Evolutionary conservation across 2,888 invertebrate species (phyloP), one percentile per base, ranked within the genome.

Genomic region (Eupithecia inturbata): DNA sequence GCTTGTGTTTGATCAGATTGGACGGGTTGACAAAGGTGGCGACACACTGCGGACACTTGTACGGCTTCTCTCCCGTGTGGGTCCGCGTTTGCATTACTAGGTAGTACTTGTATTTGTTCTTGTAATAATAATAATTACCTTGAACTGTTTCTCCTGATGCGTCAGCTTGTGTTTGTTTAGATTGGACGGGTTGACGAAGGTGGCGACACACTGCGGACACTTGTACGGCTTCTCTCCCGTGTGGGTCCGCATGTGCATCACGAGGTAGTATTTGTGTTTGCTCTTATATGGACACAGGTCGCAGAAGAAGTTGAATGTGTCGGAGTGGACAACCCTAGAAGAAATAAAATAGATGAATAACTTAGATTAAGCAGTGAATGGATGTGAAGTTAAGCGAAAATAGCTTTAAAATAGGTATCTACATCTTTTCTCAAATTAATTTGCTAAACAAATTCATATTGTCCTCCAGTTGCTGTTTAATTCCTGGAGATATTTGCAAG

Each of bases 101-200:
- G 82, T 94, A 94, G 81, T 94, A 93, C 84, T 94, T 94, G 83
- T 94, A 92, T 82, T 94, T 94, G 82, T 92, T 91, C 80, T 92
- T 93, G 87, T 94, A 94, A 41, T 16, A 41, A 39, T 39, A 14
- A 16, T 41, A 41, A 45, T 57, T 78, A 94, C 94, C 90, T 93
- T 93, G 69, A 91, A 93, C 81, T 92, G 94, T 78, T 94, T 94
- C 79, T 91, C 94, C 81, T 92, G 92, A 60, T 96, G 96, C 0
- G 95, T 95, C 0, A 95, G 91, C 78, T 95, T 92, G 83, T 96
- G 96, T 84, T 96, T 96, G 83, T 96, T 96, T 73, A 96, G 90
- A 85, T 96, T 96, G 22, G 96, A 96, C 5, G 95, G 95, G 83
- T 96, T 96, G 79, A 95, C 95, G 83, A 96, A 96, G 28, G 95